A percentile compares a stretch with the other conserved stretches of the same genome.
Evolutionary conservation across 2,797 vertebrate genomes (phyloP).

Genomic region (Enteromius radiatus): DNA sequence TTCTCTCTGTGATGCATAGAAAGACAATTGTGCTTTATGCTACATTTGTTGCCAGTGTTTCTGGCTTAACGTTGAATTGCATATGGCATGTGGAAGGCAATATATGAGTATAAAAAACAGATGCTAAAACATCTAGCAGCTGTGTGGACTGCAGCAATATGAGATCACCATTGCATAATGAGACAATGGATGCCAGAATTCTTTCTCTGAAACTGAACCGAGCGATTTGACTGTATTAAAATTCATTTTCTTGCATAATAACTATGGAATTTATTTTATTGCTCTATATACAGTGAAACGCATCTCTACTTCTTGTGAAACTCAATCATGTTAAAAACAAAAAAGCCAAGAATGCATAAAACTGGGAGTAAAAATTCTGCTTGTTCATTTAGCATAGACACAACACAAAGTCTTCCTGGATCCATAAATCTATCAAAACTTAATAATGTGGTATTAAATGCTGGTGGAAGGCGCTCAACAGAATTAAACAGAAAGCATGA

Average conservation of each 20-base stretch:
- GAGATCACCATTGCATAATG: conserved; percentile 47
- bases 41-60: conserved; percentile 44
- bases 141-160: conserved; percentile 33
- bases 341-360: neutral
- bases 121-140: conserved; percentile 41
- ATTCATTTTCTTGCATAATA: conserved; percentile 15
- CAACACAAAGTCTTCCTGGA: neutral
- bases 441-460: conserved; percentile 15
- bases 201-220: conserved; percentile 1
- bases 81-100: conserved; percentile 35
- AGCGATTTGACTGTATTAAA: conserved; percentile 9
- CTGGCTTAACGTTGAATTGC: conserved; percentile 23
- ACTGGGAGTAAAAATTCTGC: neutral
- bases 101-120: conserved; percentile 24
- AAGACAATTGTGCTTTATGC: conserved; percentile 44
- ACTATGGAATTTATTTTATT: conserved; percentile 14
- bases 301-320: neutral
- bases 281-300: conserved; percentile 9
- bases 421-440: neutral
- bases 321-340: neutral
- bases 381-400: neutral
- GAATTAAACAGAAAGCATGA: neutral
- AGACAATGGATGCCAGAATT: conserved; percentile 23
- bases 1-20: conserved; percentile 24
- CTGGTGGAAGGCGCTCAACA: neutral